These are phyloP conservation scores for Peromyscus californicus DNA, from an alignment of 2,113 vertebrate species.

Conservation along the genomic window DNA sequence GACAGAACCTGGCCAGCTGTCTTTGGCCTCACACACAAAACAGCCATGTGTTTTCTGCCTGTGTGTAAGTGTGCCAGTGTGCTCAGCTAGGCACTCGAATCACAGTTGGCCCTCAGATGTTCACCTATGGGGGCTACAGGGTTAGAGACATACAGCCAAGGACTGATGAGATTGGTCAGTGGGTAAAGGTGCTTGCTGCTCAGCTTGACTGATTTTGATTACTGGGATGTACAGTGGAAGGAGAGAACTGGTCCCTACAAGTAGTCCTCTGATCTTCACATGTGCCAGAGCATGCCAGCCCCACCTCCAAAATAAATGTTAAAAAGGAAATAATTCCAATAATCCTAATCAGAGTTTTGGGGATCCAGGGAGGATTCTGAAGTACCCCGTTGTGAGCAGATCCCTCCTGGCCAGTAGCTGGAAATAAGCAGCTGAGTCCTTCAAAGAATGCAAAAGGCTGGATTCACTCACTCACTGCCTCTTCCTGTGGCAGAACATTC, in stretches of 20 bases:
- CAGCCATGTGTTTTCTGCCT: constrained; percentile 77
- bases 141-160: constrained; percentile 89
- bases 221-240: not conserved
- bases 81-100: constrained; percentile 91
- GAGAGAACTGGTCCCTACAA: not conserved
- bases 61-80: constrained; percentile 85
- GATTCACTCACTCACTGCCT: not conserved
- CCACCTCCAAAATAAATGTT: not conserved
- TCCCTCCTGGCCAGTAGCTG: not conserved
- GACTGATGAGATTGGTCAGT: not conserved
- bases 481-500: not conserved
- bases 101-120: constrained; percentile 93
- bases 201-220: not conserved
- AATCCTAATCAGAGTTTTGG: constrained; percentile 87
- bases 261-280: not conserved
- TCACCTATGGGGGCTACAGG: constrained; percentile 93
- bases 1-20: not conserved
- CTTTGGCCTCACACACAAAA: not conserved
- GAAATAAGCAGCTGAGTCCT: not conserved
- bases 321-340: constrained; percentile 84
- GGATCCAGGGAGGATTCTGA: constrained; percentile 88
- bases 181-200: not conserved
- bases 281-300: not conserved
- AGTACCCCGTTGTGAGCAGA: not conserved
- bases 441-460: not conserved